These are phyloP conservation scores for Grantiella picta DNA, from an alignment of 2,113 vertebrate species.

Conservation along the genomic window DNA sequence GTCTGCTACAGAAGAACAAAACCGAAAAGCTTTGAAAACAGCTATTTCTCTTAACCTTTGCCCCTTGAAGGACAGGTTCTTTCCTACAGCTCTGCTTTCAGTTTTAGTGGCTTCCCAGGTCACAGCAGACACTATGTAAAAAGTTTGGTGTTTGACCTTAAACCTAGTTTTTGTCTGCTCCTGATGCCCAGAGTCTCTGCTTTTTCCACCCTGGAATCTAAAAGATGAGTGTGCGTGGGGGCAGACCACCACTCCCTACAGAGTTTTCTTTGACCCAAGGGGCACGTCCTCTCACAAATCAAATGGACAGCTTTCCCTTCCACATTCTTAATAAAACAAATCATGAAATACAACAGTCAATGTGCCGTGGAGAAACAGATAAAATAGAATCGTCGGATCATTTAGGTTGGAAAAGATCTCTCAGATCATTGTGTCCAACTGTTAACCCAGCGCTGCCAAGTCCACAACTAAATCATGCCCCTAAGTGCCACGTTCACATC, in stretches of 20 bases:
- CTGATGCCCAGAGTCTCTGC: not conserved
- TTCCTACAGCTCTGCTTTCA: not conserved
- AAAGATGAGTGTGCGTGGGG: not conserved
- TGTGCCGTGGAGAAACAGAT: not conserved
- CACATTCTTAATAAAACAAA: not conserved
- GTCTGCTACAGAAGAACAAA: not conserved
- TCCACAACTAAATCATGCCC: not conserved
- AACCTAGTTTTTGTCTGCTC: not conserved
- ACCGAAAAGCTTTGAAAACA: not conserved
- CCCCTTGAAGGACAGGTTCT: not conserved
- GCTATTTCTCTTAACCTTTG: not conserved
- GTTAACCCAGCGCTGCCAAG: not conserved
- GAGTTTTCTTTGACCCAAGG: not conserved
- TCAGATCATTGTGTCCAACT: not conserved
- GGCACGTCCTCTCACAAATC: not conserved
- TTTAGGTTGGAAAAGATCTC: not conserved
- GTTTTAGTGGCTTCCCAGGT: not conserved
- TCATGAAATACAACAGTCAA: not conserved
- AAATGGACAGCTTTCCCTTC: not conserved
- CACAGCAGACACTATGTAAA: not conserved
- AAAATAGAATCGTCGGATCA: not conserved
- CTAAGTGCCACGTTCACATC: accelerated
- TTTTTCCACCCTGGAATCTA: not conserved
- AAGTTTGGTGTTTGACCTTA: not conserved
- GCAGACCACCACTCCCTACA: not conserved